Conservation (phyloP, 1,140 invertebrate species). For the Papilio helenus region DNA sequence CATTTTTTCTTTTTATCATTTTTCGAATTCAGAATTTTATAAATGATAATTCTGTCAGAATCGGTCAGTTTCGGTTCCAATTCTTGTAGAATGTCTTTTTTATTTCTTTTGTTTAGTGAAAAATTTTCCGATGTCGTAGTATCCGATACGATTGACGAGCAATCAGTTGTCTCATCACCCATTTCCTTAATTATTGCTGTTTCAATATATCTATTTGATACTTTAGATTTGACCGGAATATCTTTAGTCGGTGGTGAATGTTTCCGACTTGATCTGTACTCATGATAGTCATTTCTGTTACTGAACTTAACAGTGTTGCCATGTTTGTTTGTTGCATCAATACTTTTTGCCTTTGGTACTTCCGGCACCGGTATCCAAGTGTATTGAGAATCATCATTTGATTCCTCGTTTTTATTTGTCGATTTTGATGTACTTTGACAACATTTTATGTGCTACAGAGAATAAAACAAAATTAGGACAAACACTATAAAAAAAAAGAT, state of each 20-base stretch:
- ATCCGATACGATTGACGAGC: constrained; percentile 53
- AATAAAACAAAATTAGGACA: constrained; percentile 35
- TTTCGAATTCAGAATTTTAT: constrained; percentile 70
- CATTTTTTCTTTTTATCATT: constrained; percentile 52
- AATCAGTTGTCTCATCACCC: constrained; percentile 49
- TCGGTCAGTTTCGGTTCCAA: constrained; percentile 52
- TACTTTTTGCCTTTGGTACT: constrained; percentile 61
- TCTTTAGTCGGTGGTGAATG: constrained; percentile 77
- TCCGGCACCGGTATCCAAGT: constrained; percentile 78
- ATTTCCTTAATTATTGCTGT: constrained; percentile 58
- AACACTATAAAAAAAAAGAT: background rate
- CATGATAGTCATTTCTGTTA: constrained; percentile 70
- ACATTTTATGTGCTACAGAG: constrained; percentile 46
- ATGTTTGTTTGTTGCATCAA: constrained; percentile 61
- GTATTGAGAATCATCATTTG: constrained; percentile 61
- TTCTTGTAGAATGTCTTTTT: constrained; percentile 41
- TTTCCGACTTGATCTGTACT: constrained; percentile 74
- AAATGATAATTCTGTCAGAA: constrained; percentile 73
- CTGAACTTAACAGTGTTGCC: constrained; percentile 70
- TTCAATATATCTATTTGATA: constrained; percentile 50
- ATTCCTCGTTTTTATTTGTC: constrained; percentile 52
- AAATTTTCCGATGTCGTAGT: constrained; percentile 60
- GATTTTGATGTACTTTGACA: constrained; percentile 58
- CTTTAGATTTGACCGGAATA: constrained; percentile 43
- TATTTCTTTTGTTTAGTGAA: constrained; percentile 39